Evolutionary conservation across 2,113 vertebrate genomes (phyloP).

Genomic region (Calcarius ornatus): DNA sequence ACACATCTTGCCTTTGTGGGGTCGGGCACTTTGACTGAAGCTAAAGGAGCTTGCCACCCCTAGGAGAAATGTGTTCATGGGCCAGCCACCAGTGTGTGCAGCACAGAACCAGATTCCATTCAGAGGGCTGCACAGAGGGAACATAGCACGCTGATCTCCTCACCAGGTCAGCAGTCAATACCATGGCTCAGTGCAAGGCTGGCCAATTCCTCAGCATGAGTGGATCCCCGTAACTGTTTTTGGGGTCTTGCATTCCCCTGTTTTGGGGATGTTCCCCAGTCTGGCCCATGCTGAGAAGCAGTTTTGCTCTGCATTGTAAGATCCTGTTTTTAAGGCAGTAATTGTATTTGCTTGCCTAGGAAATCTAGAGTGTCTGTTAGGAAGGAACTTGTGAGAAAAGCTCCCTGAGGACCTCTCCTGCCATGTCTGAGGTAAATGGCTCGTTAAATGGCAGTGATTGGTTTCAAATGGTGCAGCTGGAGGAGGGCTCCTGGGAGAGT

Average conservation of each 20-base stretch:
- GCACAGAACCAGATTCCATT: neutral
- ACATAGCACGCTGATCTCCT: neutral
- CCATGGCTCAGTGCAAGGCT: neutral
- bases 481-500: neutral
- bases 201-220: neutral
- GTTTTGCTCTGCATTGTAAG: neutral
- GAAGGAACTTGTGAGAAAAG: neutral
- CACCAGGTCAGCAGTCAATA: neutral
- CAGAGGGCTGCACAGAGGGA: neutral
- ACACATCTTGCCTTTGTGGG: neutral
- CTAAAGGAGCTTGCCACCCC: neutral
- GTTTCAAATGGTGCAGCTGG: neutral
- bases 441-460: neutral
- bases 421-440: neutral
- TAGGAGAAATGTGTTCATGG: neutral
- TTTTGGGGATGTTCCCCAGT: neutral
- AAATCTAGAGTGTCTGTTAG: neutral
- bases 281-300: neutral
- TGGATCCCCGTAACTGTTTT: neutral
- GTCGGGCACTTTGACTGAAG: neutral
- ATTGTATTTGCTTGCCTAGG: slow-evolving; percentile 5
- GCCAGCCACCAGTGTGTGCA: neutral
- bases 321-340: neutral
- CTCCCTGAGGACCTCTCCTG: neutral
- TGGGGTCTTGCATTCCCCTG: neutral